Evolutionary conservation across 2,797 vertebrate species (phyloP).

Genomic region (Aldrovandia affinis): DNA sequence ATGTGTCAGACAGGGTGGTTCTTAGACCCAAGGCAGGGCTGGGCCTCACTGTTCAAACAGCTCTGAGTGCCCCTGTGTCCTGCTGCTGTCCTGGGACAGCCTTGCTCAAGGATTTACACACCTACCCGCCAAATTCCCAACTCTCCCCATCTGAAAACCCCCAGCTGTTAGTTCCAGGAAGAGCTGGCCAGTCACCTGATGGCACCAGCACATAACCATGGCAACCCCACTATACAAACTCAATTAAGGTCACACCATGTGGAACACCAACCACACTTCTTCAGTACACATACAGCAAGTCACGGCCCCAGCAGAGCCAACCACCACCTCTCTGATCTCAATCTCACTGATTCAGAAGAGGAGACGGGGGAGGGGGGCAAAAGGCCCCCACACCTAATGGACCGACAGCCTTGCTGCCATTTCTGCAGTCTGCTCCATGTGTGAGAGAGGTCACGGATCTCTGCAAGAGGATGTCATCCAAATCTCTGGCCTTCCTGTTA

Average conservation of each 20-base stretch:
- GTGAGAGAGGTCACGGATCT: too few species aligned
- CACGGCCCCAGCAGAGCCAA: slow-evolving; percentile 20
- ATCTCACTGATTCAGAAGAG: too few species aligned
- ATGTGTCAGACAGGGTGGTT: slow-evolving; percentile 38
- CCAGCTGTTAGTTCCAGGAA: slow-evolving; percentile 43
- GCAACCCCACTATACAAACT: slow-evolving; percentile 58
- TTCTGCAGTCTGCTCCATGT: too few species aligned
- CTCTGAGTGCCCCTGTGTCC: slow-evolving; percentile 62
- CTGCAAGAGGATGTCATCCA: too few species aligned
- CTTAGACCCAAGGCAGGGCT: background rate
- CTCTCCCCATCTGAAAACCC: slow-evolving; percentile 58
- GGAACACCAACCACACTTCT: background rate
- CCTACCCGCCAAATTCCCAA: slow-evolving; percentile 72
- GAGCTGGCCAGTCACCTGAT: slow-evolving; percentile 33
- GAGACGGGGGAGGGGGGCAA: too few species aligned
- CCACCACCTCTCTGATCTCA: background rate
- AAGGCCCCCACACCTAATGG: too few species aligned
- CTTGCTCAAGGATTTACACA: slow-evolving; percentile 64
- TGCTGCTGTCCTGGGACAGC: slow-evolving; percentile 58
- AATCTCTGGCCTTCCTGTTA: background rate
- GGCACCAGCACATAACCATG: slow-evolving; percentile 58
- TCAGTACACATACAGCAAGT: background rate
- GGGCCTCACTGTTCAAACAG: slow-evolving; percentile 78
- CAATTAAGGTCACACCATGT: slow-evolving; percentile 57
- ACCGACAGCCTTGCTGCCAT: too few species aligned